These are phyloP conservation scores for Leptestheria dahalacensis DNA, from an alignment of 1,140 invertebrate species.

Conservation along the genomic window DNA sequence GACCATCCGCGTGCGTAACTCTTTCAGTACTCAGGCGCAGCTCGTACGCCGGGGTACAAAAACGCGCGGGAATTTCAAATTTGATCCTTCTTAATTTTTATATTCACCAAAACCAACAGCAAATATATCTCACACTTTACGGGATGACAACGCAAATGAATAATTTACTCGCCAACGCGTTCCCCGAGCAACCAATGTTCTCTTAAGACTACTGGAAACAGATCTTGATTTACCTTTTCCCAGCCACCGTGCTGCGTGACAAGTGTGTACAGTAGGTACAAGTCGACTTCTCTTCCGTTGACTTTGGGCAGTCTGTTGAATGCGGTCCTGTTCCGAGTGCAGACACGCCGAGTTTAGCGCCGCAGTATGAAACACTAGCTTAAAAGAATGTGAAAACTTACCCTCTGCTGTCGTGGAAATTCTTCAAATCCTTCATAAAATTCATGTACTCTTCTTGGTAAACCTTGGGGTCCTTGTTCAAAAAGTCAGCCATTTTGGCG, in stretches of 20 bases:
- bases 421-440: slow-evolving; percentile 61
- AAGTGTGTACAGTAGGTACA: slow-evolving; percentile 74
- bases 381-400: slow-evolving; percentile 34
- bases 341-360: neutral
- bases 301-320: slow-evolving; percentile 60
- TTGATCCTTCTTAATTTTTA: too few relatives aligned
- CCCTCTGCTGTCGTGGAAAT: slow-evolving; percentile 71
- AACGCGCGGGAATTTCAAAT: too few relatives aligned
- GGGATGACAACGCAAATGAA: neutral
- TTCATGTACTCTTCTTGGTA: slow-evolving; percentile 51
- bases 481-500: slow-evolving; percentile 35
- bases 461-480: slow-evolving; percentile 51
- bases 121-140: neutral
- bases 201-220: too few relatives aligned
- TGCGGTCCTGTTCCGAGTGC: slow-evolving; percentile 64
- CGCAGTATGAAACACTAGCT: too few relatives aligned
- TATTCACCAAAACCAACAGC: neutral
- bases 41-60: too few relatives aligned
- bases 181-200: too few relatives aligned
- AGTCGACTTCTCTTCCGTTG: slow-evolving; percentile 74
- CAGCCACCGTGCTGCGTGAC: slow-evolving; percentile 83
- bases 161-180: too few relatives aligned
- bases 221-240: slow-evolving; percentile 72
- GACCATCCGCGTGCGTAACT: neutral
- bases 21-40: neutral